Base-by-base conservation (phyloP, 2,113 vertebrate species). In the Orycteropus afer region DNA sequence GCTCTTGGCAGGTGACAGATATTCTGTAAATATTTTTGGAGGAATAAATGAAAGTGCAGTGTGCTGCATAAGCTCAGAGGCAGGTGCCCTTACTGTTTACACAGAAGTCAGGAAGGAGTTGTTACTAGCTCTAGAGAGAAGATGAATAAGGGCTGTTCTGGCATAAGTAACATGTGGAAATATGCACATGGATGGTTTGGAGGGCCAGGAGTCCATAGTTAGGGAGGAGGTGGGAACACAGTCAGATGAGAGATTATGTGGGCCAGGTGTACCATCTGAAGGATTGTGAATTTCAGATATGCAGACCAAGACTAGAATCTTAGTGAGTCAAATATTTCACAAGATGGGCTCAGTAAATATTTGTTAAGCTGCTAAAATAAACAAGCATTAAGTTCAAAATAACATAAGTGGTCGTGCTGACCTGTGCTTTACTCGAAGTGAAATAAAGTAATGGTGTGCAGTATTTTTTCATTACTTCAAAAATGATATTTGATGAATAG, bases 131-230 rank as follows among this genome's bases (percentile, higher is more conserved):
- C 15, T 22, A 5, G 13, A 8, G 32, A 8, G 22, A n/a, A 12
- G 14, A 4, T 27, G 71, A 49, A 22, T 0, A 3, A 3, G 11
- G 42, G 13, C 7, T 14, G 25, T 17, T 7, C 40, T 3, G 53
- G 55, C 7, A 3, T 69, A 18, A 29, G 8, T 20, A 2, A 25
- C 73, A 13, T 3, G 5, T 32, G 18, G 59, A 22, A 47, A 63
- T 34, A 22, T 6, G 15, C 55, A 61, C 81, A 65, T 8, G 3
- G 40, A 45, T 45, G 73, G 25, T 76, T 47, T 67, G 32, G 32
- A 65, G 32, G 22, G 71, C 69, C 25, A 67, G 65, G 34, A 67
- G 32, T 15, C 13, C 34, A n/a, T 76, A 25, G 73, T 29, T 12
- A 47, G 73, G 45, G 73, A 76, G 73, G 73, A 65, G 59, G 20